Conservation (phyloP, 2,797 vertebrate genomes). For the Bovichtus diacanthus region DNA sequence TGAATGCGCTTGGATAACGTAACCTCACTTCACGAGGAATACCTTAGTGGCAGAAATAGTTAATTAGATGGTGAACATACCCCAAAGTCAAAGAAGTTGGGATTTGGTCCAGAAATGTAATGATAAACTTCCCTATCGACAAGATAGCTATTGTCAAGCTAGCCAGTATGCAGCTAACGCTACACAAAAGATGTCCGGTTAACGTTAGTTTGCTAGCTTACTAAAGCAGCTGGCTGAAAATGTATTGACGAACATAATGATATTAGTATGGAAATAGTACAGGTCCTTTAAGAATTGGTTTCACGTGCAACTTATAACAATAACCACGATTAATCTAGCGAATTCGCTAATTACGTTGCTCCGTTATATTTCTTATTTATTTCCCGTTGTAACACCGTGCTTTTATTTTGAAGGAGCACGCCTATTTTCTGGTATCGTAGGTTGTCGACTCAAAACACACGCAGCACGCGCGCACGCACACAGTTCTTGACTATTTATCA, state of each 20-base stretch:
- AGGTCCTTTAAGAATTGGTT: accelerated
- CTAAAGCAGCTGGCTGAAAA: neutral
- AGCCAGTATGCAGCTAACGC: conserved; percentile 35
- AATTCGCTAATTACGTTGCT: neutral
- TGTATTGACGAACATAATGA: accelerated
- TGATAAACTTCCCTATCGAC: conserved; percentile 65
- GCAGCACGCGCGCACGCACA: too few species aligned
- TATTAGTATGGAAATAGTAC: accelerated
- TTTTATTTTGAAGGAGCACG: conserved; percentile 54
- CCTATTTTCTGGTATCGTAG: neutral
- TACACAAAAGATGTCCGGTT: conserved; percentile 61
- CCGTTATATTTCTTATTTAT: neutral
- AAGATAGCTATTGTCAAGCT: conserved; percentile 63
- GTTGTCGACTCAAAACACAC: too few species aligned
- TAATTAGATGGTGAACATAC: conserved; percentile 40
- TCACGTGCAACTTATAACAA: neutral
- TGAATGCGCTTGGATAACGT: neutral
- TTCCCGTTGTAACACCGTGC: neutral
- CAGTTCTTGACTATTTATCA: too few species aligned
- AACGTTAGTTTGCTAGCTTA: neutral
- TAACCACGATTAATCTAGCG: accelerated
- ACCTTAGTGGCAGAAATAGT: neutral
- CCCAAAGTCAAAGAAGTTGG: conserved; percentile 33
- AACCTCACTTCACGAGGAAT: neutral
- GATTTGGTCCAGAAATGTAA: conserved; percentile 51